Evolutionary conservation across 2,113 vertebrate species (phyloP), one percentile per base, ranked within the genome.

Genomic region (Glaucomys volans): DNA sequence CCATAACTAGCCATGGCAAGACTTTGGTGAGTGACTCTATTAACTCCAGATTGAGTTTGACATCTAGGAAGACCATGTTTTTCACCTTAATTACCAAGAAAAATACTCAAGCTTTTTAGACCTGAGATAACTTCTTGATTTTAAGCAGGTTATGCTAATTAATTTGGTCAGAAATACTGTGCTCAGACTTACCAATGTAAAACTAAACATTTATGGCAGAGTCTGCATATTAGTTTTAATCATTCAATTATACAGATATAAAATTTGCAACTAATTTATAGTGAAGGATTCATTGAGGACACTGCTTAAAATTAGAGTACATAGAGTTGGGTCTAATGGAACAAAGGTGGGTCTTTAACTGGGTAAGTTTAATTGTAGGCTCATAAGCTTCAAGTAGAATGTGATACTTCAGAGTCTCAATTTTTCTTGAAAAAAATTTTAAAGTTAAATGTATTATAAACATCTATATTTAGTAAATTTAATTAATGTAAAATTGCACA

Each of bases 361-460:
- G 28, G 22, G 24, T 13, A 18, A 32, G 0, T 10, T 42, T 88
- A 5, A 91, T 30, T 17, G 16, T 3, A 59, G 57, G 28, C 18
- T 57, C 8, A 26, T 59, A 37, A 20, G 4, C 14, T 84, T 90
- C 37, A 66, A 71, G 22, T 54, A 32, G 47, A 87, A 64, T 83
- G 40, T 32, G 54, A 5, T 18, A 37, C 26, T 85, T n/a, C 57
- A 44, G 40, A 71, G 5, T 62, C 26, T 47, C 5, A 47, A 20
- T 47, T 96, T 91, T 95, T 72, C 62, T 76, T 76, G 22, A 18
- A 69, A 81, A 92, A 91, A 24, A 83, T 11, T 64, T 32, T 30
- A 90, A 80, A 47, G 72, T 62, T 89, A 69, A 28, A 75, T n/a
- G 8, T 66, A 64, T 90, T 50, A 91, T 94, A 67, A 95, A 74